Percentiles rank a stretch among this genome's conserved stretches.
Evolutionary conservation across 2,888 invertebrate genomes (phyloP).

Genomic region (Pocota personata): DNA sequence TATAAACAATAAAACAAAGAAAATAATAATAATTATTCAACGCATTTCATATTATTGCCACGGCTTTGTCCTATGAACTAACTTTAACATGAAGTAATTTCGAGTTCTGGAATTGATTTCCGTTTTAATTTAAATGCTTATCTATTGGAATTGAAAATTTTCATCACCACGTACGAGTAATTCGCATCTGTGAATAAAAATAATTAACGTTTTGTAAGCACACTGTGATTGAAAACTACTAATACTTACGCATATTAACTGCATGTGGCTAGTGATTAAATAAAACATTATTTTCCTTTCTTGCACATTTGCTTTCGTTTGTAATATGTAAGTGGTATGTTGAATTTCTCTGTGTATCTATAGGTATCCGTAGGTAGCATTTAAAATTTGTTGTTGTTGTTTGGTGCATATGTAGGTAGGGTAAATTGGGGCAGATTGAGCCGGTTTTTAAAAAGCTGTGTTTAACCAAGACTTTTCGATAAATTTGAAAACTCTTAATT

Average conservation of each 20-base stretch:
- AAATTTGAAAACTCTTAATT: too few species aligned
- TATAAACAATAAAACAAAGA: conserved; percentile 16
- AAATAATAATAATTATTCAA: conserved; percentile 6
- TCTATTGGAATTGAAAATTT: conserved; percentile 3
- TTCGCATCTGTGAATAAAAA: neutral
- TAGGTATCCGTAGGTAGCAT: too few species aligned
- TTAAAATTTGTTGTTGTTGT: too few species aligned
- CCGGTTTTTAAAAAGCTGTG: too few species aligned
- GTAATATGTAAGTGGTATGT: neutral
- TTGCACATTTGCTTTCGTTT: neutral
- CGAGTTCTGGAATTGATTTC: conserved; percentile 21
- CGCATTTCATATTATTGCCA: neutral
- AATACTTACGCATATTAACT: neutral
- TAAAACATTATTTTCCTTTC: neutral
- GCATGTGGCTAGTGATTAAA: neutral
- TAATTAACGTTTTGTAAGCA: neutral
- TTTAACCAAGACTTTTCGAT: too few species aligned
- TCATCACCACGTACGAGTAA: neutral
- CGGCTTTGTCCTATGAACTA: conserved; percentile 19
- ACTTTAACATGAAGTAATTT: conserved; percentile 18
- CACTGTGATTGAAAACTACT: neutral
- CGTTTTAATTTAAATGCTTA: conserved; percentile 12
- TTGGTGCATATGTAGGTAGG: too few species aligned
- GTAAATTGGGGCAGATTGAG: too few species aligned
- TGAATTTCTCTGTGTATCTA: neutral